These are phyloP conservation scores for Scomber colias DNA, from an alignment of 2,113 vertebrate genomes.

Conservation along the genomic window DNA sequence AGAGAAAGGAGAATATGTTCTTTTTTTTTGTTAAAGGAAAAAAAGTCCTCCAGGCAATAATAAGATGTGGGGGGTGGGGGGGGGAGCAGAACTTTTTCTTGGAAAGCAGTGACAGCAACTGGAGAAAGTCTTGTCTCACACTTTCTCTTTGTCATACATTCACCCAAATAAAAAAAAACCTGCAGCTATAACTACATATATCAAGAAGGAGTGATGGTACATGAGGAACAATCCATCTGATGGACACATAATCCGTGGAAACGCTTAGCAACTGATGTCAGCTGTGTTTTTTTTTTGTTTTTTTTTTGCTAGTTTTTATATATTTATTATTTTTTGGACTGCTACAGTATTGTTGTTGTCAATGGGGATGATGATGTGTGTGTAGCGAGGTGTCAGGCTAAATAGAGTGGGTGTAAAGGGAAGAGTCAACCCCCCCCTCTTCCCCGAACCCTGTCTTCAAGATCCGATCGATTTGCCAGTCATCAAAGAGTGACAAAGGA, in stretches of 20 bases:
- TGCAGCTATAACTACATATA: background rate
- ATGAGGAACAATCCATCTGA: constrained; percentile 9
- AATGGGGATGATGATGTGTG: constrained; percentile 24
- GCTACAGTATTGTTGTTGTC: background rate
- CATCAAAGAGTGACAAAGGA: constrained; percentile 58
- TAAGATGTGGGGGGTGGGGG: constrained; percentile 11
- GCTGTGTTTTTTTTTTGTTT: background rate
- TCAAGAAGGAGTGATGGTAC: background rate
- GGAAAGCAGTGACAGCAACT: constrained; percentile 46
- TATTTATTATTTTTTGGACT: background rate
- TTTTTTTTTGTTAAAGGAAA: constrained; percentile 24
- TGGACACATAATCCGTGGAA: background rate
- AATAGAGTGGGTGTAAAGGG: constrained; percentile 44
- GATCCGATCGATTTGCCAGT: constrained; percentile 57
- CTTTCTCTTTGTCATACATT: background rate
- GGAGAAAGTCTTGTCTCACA: background rate
- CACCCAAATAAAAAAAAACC: background rate
- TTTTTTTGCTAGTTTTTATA: no score
- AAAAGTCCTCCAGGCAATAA: constrained; percentile 57
- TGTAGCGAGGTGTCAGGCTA: constrained; percentile 32
- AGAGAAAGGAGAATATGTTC: constrained; percentile 43
- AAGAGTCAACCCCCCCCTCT: constrained; percentile 42
- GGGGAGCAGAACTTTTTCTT: constrained; percentile 64
- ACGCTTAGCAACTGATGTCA: constrained; percentile 14
- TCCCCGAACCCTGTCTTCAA: constrained; percentile 31